These are phyloP conservation scores for Remorina albescens DNA, from an alignment of 2,797 vertebrate genomes.

Conservation along the genomic window DNA sequence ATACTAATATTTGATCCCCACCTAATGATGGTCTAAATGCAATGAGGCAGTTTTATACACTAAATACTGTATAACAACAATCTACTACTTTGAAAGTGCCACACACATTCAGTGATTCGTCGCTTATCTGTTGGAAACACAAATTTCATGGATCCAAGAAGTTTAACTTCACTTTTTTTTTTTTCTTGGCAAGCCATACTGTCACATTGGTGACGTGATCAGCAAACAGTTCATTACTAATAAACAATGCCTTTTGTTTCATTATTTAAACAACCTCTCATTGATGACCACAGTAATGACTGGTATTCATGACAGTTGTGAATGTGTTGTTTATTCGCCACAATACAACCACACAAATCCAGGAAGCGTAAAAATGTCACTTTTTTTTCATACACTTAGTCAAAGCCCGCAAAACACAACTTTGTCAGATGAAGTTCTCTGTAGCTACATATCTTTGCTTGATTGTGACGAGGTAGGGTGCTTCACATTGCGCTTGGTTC, in stretches of 20 bases:
- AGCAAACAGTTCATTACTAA: background rate
- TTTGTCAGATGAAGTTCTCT: background rate
- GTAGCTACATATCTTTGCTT: conserved; percentile 5
- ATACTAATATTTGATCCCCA: no score
- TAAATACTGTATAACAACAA: background rate
- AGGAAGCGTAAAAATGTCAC: conserved; percentile 19
- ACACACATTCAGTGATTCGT: background rate
- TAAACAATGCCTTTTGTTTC: conserved; percentile 6
- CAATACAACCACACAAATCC: background rate
- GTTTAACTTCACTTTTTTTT: background rate
- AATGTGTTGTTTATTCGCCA: conserved; percentile 7
- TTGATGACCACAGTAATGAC: conserved; percentile 1
- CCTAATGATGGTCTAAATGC: no score
- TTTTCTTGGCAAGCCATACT: background rate
- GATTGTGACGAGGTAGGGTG: background rate
- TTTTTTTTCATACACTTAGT: background rate
- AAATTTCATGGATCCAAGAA: background rate
- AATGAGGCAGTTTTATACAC: background rate
- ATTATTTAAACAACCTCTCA: background rate
- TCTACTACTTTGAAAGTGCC: background rate
- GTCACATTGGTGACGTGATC: background rate
- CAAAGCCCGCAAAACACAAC: conserved; percentile 6
- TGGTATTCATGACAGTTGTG: background rate
- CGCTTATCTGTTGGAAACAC: background rate
- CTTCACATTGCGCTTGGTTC: background rate